phyloP scores from a whole-genome alignment of 92 coral and sea anemone genomes.

The Palythoa heliodiscus region DNA sequence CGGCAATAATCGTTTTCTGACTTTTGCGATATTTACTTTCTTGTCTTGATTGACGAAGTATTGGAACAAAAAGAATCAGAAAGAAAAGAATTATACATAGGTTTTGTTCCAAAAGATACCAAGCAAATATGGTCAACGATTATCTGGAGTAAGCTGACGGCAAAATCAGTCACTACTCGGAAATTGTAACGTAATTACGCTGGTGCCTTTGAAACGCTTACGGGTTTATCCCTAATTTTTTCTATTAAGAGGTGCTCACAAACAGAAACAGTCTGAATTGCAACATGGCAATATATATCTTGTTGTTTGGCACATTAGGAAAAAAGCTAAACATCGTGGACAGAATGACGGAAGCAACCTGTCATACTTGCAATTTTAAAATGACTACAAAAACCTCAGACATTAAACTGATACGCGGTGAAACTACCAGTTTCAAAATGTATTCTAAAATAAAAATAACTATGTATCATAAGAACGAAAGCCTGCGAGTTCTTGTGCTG shows the following conservation, averaged over 20 bases:
- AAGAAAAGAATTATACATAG: slow-evolving; percentile 9
- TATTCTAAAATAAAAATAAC: too few species aligned
- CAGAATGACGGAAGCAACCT: not conserved
- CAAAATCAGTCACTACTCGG: slow-evolving; percentile 54
- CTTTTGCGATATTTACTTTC: not conserved
- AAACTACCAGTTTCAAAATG: not conserved
- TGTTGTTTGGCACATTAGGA: slow-evolving; percentile 62
- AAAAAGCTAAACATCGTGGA: slow-evolving; percentile 40
- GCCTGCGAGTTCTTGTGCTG: not conserved
- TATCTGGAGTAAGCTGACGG: slow-evolving; percentile 76
- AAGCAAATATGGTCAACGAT: slow-evolving; percentile 59
- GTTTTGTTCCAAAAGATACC: slow-evolving; percentile 40
- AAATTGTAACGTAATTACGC: too few species aligned
- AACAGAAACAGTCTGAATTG: slow-evolving; percentile 66
- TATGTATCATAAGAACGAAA: not conserved
- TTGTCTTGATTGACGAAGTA: not conserved
- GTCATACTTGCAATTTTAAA: not conserved
- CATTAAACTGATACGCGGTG: too few species aligned
- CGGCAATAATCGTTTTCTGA: too few species aligned
- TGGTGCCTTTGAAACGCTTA: slow-evolving; percentile 59
- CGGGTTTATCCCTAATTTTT: slow-evolving; percentile 57
- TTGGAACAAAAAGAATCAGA: slow-evolving; percentile 6
- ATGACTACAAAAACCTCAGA: not conserved
- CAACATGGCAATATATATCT: slow-evolving; percentile 56
- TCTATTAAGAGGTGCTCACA: slow-evolving; percentile 70